Base-by-base conservation (phyloP, 2,797 vertebrate genomes). In the Scarus forsteni region DNA sequence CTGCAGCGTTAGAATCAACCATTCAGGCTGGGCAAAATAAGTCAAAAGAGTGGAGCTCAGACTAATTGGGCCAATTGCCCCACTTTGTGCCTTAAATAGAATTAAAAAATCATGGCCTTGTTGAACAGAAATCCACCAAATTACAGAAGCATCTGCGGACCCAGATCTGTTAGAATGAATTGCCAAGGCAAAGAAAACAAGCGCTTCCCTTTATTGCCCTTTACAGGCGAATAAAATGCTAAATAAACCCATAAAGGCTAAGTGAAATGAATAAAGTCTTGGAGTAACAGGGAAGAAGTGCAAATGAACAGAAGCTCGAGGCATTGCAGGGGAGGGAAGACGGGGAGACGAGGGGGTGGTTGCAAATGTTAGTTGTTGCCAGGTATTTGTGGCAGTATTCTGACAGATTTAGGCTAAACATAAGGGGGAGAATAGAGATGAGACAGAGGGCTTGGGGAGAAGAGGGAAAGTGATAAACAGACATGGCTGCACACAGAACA, bases 371-470 rank as follows among this genome's bases (percentile, higher is more conserved):
- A 59, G 58, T 53, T 82, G 79, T 76, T 81, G 67, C 75, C 66
- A 77, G 79, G 77, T 82, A 73, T 83, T 77, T 68, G 79, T 44
- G 78, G 73, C 54, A 82, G 71, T 54, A 69, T 79, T 83, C 67
- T 89, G 88, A 93, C 91, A 93, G 85, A 93, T 93, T 91, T 84
- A 86, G 88, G 89, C 85, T 85, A 86, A 76, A 83, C 80, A 79
- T 79, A 84, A 84, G 69, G 79, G 79, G 73, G 59, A 69, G 79
- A 84, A 80, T 75, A 81, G 79, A 88, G 83, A 90, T 66, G 80
- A 87, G 81, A 83, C 46, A 15, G 42, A 63, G 49, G 66, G 48
- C 51, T 83, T 19, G 60, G 68, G 56, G 83, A 85, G 74, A 68
- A 52, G 68, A 66, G 49, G 38, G 15, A 16, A 60, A 77, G 66